These are phyloP conservation scores for Molanna angustata DNA, from an alignment of 2,888 invertebrate genomes.

Conservation along the genomic window DNA sequence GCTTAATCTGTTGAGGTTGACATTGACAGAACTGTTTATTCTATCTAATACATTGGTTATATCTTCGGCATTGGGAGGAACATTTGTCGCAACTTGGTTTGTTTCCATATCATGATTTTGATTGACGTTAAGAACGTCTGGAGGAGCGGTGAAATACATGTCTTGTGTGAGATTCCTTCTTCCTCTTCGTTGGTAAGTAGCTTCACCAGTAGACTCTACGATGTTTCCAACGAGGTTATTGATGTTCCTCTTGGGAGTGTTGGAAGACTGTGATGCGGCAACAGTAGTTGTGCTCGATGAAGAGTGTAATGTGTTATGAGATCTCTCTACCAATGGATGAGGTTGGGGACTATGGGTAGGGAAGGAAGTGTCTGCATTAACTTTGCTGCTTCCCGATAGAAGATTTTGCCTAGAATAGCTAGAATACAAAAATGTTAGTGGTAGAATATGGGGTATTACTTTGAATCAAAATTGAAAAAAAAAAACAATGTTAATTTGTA, in stretches of 20 bases:
- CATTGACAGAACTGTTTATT: slow-evolving; percentile 34
- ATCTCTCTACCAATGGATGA: slow-evolving; percentile 54
- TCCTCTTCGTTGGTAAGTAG: slow-evolving; percentile 36
- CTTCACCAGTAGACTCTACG: slow-evolving; percentile 30
- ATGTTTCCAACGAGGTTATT: slow-evolving; percentile 38
- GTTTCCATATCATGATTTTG: slow-evolving; percentile 39
- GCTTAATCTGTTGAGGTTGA: slow-evolving; percentile 35
- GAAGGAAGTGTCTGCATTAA: slow-evolving; percentile 61
- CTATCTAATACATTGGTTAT: slow-evolving; percentile 36
- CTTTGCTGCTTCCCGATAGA: slow-evolving; percentile 71
- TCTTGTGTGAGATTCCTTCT: slow-evolving; percentile 45
- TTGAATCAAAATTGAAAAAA: too few relatives aligned
- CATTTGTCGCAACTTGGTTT: slow-evolving; percentile 9
- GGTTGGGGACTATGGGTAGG: slow-evolving; percentile 44
- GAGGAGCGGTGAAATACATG: slow-evolving; percentile 53
- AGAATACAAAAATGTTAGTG: too few relatives aligned
- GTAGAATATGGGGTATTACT: too few relatives aligned
- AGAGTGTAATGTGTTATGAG: slow-evolving; percentile 53
- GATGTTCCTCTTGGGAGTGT: slow-evolving; percentile 46
- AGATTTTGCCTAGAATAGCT: slow-evolving; percentile 89
- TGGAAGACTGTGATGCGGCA: slow-evolving; percentile 36
- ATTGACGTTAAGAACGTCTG: slow-evolving; percentile 58
- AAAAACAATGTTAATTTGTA: too few relatives aligned
- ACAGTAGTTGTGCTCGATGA: slow-evolving; percentile 36
- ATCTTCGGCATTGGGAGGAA: slow-evolving; percentile 11